Percentiles rank a stretch among this genome's conserved stretches.
These are phyloP conservation scores for Embidobia sp. DNA, from an alignment of 2,888 invertebrate genomes.

Conservation along the genomic window DNA sequence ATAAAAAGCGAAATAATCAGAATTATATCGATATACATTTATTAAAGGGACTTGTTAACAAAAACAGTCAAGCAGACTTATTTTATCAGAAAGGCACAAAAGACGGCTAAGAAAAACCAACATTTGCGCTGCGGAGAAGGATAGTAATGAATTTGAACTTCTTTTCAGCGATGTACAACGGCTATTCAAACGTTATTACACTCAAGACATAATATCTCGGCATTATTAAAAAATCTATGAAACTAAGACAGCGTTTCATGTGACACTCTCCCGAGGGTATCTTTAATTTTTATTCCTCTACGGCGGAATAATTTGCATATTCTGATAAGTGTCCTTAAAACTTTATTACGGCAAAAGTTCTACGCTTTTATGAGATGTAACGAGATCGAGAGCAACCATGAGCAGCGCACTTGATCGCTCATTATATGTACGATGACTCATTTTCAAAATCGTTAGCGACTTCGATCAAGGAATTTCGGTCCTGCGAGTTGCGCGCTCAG, in stretches of 20 bases:
- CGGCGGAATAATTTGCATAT: conserved; percentile 62
- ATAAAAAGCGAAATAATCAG: too few species aligned
- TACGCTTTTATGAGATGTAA: conserved; percentile 61
- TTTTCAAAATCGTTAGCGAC: conserved; percentile 58
- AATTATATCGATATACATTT: too few species aligned
- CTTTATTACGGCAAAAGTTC: conserved; percentile 64
- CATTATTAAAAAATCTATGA: conserved; percentile 59
- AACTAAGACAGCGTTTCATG: conserved; percentile 49
- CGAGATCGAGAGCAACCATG: conserved; percentile 59
- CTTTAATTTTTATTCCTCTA: conserved; percentile 62
- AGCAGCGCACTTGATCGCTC: conserved; percentile 53
- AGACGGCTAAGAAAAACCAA: conserved; percentile 20
- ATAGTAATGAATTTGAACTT: conserved; percentile 45
- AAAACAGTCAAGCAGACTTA: too few species aligned
- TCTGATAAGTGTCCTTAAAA: conserved; percentile 65
- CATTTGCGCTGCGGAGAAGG: conserved; percentile 16
- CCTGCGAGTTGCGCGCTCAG: conserved; percentile 17
- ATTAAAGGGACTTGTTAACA: too few species aligned
- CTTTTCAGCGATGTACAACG: conserved; percentile 31
- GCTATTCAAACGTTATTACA: conserved; percentile 49
- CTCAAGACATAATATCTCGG: conserved; percentile 43
- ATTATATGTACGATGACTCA: conserved; percentile 61
- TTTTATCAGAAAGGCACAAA: conserved; percentile 25
- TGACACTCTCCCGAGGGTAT: conserved; percentile 45
- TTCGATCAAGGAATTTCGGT: conserved; percentile 43